phyloP scores from a whole-genome alignment of 2,797 vertebrate genomes.

The Lepus townsendii region DNA sequence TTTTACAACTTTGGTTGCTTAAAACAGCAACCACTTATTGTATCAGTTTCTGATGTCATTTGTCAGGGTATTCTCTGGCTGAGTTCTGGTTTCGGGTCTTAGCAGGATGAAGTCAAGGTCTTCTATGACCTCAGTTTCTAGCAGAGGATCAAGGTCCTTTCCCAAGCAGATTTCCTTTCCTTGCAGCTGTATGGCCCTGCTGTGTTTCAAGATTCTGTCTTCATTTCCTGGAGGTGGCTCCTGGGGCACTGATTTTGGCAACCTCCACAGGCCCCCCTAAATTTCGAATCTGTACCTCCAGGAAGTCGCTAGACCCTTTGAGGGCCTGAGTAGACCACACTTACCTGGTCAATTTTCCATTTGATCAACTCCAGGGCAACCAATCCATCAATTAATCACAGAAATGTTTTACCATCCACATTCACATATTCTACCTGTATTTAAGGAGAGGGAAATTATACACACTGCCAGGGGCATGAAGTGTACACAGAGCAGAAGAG shows the following conservation, averaged over 20 bases:
- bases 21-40: not conserved
- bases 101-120: not conserved
- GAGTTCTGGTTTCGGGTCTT: not conserved
- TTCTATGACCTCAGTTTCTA: not conserved
- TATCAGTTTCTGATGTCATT: not conserved
- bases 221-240: not conserved
- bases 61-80: not conserved
- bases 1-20: not conserved
- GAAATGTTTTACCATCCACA: not conserved
- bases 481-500: not conserved
- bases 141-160: not conserved
- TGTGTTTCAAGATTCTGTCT: not conserved
- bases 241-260: not conserved
- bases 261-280: not conserved
- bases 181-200: not conserved
- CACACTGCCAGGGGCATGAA: rapidly evolving
- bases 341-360: not conserved
- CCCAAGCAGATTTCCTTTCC: not conserved
- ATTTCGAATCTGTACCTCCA: not conserved
- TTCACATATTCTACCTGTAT: not conserved
- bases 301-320: not conserved
- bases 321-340: not conserved
- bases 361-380: not conserved
- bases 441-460: not conserved
- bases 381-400: not conserved